These are phyloP conservation scores for Cetonia aurata DNA, from an alignment of 2,888 invertebrate species.

Conservation along the genomic window DNA sequence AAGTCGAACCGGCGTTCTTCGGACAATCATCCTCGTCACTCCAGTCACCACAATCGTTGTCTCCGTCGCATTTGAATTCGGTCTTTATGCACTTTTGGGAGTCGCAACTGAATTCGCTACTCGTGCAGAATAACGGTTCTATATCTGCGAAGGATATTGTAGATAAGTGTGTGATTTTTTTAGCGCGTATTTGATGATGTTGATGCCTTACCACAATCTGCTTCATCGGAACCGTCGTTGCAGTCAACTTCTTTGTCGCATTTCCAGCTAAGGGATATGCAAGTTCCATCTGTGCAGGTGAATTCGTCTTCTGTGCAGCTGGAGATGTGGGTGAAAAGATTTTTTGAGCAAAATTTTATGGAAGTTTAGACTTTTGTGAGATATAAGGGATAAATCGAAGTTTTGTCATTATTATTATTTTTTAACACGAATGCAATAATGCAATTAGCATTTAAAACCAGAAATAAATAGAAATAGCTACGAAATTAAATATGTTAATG, in stretches of 20 bases:
- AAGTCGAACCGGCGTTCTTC: constrained; percentile 71
- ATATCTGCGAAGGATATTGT: constrained; percentile 58
- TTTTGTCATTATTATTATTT: too few relatives aligned
- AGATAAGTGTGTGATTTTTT: neutral
- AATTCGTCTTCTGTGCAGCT: constrained; percentile 82
- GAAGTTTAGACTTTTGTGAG: too few relatives aligned
- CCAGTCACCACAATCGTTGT: constrained; percentile 90
- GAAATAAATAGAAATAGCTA: too few relatives aligned
- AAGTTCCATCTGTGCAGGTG: constrained; percentile 79
- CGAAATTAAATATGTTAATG: too few relatives aligned
- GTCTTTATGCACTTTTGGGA: constrained; percentile 79
- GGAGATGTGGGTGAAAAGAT: constrained; percentile 47
- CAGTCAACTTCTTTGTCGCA: constrained; percentile 85
- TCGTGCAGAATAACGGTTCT: constrained; percentile 75
- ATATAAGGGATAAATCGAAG: too few relatives aligned
- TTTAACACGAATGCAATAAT: too few relatives aligned
- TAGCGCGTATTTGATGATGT: neutral
- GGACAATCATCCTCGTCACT: constrained; percentile 87
- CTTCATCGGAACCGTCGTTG: constrained; percentile 80
- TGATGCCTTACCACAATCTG: constrained; percentile 74
- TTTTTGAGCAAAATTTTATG: too few relatives aligned
- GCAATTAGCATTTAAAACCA: too few relatives aligned
- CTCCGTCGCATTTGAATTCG: constrained; percentile 85
- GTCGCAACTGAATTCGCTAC: constrained; percentile 81
- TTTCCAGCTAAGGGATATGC: constrained; percentile 79